These are phyloP conservation scores for Harpagoxenus sublaevis DNA, from an alignment of 2,888 invertebrate species.

Conservation along the genomic window DNA sequence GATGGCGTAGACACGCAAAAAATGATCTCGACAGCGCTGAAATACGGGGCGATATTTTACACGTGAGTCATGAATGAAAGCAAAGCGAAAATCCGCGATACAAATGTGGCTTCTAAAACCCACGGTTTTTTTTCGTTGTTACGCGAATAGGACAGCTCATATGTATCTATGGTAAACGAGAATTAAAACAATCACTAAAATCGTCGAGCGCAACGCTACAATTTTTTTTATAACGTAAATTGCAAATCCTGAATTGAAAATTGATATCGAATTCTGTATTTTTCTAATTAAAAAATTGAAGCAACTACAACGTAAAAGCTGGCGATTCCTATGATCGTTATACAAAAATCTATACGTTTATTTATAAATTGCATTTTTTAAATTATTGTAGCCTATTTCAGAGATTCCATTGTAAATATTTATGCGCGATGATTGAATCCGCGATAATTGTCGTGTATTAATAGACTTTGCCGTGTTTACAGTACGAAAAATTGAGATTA, in stretches of 20 bases:
- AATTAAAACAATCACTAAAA: background rate
- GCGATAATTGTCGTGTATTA: background rate
- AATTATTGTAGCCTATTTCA: background rate
- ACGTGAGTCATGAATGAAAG: slow-evolving; percentile 42
- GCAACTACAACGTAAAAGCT: background rate
- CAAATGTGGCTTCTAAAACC: slow-evolving; percentile 19
- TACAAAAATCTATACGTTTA: background rate
- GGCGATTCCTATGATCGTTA: background rate
- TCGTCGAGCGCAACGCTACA: background rate
- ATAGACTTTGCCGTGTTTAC: background rate
- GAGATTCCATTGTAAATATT: background rate
- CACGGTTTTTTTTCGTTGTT: background rate
- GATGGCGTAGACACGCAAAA: slow-evolving; percentile 39
- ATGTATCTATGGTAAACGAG: background rate
- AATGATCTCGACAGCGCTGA: slow-evolving; percentile 36
- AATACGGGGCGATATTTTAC: slow-evolving; percentile 44
- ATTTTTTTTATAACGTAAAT: background rate
- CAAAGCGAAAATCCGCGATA: background rate
- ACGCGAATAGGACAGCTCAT: background rate
- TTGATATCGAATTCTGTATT: background rate
- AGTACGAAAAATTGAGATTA: slow-evolving; percentile 20
- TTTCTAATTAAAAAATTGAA: background rate
- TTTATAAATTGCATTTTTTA: background rate
- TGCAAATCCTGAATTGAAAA: background rate
- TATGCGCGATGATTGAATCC: background rate